These are phyloP conservation scores for Sminthurinus signatus DNA, from an alignment of 1,140 invertebrate species.

Conservation along the genomic window DNA sequence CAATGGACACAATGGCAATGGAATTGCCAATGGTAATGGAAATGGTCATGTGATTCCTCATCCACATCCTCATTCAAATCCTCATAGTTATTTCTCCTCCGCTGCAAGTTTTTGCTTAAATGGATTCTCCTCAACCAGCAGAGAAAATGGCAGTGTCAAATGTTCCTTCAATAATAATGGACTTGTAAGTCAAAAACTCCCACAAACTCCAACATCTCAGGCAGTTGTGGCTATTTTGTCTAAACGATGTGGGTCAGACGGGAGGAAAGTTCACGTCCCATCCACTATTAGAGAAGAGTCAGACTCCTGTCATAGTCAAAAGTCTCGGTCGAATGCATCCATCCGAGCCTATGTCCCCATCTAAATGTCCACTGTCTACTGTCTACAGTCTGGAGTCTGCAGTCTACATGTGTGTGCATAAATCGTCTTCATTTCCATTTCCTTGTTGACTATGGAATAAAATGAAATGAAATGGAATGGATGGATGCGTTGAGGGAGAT, in stretches of 20 bases:
- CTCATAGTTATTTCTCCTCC: constrained; percentile 17
- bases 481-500: no score
- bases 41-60: not conserved
- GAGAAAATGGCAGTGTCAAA: not conserved
- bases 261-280: constrained; percentile 31
- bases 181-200: no score
- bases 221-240: constrained; percentile 12
- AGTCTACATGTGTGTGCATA: no score
- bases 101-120: not conserved
- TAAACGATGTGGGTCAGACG: constrained; percentile 15
- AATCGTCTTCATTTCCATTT: no score
- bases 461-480: no score
- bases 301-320: constrained; percentile 34
- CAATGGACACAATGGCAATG: constrained; percentile 11
- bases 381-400: no score
- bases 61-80: constrained; percentile 19
- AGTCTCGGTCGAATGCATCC: constrained; percentile 26
- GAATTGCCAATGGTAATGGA: no score
- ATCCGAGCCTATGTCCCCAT: constrained; percentile 12
- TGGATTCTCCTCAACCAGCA: not conserved
- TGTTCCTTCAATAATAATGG: no score
- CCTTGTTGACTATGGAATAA: no score
- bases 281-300: constrained; percentile 40
- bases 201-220: not conserved
- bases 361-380: no score